Base-by-base conservation (phyloP, 2,888 invertebrate genomes). In the Byasa hedistus region DNA sequence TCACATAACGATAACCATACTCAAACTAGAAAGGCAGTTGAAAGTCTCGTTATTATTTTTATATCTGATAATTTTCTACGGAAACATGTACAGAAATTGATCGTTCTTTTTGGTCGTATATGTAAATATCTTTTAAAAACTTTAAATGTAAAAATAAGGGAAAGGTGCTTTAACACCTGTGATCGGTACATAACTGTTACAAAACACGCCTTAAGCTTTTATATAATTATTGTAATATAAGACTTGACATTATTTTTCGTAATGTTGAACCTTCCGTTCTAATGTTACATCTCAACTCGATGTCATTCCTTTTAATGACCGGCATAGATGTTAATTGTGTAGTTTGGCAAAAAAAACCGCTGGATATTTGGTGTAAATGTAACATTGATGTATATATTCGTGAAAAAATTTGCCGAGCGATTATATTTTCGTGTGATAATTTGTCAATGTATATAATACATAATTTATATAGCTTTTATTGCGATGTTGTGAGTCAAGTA, bases 1-100 rank as follows among this genome's bases (percentile, higher is more conserved):
- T 91, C 72, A 72, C 84, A 66, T 89, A 84, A 79, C 61, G 61
- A 21, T 21, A 51, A 60, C 51, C 39, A 24, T 57, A 39, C 60
- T 63, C 51, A 17, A 56, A 59, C 19, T 56, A 59, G 23, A 58
- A 58, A 61, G 12, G 27, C 24, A 51, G 39, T 66, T 39, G 52
- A 27, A 24, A 52, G 57, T n/a, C 48, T 51, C 48, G 57, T 51
- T 61, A 51, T 54, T 61, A 65, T 60, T 65, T 32, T 48, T 15
- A 39, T 39, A 55, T 58, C 54, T 39, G 27, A 58, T 62, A 48
- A 22, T 57, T 57, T 27, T 63, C 7, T 51, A 4, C 36, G 51
- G 23, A 5, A 51, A 19, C 22, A 48, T 54, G 48, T 39, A 59
- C 44, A 56, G 36, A 54, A 59, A 27, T 32, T 58, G 23, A 51